phyloP scores from a whole-genome alignment of 2,888 invertebrate genomes.

The Rhaphigaster nebulosa region DNA sequence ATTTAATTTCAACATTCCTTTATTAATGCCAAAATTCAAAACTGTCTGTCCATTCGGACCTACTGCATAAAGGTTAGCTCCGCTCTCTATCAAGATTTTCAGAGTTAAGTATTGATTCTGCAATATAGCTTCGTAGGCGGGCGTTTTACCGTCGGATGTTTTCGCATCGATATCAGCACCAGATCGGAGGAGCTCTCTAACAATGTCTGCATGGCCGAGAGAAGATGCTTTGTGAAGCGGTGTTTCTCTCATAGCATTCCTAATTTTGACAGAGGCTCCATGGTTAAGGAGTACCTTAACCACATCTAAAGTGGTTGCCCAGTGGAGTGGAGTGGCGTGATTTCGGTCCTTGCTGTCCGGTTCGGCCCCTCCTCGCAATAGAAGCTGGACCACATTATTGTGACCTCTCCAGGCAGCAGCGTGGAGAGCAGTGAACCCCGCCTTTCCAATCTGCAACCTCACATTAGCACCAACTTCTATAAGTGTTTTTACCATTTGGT shows the following conservation, averaged over 20 bases:
- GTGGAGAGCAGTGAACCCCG: background rate
- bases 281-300: background rate
- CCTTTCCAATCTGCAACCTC: background rate
- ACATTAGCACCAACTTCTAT: background rate
- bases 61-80: background rate
- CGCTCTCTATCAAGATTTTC: background rate
- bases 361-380: background rate
- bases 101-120: background rate
- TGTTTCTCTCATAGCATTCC: background rate
- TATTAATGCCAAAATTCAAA: slow-evolving; percentile 4
- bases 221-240: background rate
- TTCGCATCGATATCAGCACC: background rate
- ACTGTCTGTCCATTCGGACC: background rate
- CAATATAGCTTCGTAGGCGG: background rate
- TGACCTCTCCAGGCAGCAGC: background rate
- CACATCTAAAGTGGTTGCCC: background rate
- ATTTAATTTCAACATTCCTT: no score
- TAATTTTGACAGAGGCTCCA: background rate
- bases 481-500: background rate
- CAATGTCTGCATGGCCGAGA: background rate
- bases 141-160: background rate
- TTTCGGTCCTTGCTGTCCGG: background rate
- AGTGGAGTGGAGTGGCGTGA: background rate
- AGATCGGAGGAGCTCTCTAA: background rate
- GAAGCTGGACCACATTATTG: background rate